These are phyloP conservation scores for Chloropsis cyanopogon DNA, from an alignment of 2,113 vertebrate species.

Conservation along the genomic window DNA sequence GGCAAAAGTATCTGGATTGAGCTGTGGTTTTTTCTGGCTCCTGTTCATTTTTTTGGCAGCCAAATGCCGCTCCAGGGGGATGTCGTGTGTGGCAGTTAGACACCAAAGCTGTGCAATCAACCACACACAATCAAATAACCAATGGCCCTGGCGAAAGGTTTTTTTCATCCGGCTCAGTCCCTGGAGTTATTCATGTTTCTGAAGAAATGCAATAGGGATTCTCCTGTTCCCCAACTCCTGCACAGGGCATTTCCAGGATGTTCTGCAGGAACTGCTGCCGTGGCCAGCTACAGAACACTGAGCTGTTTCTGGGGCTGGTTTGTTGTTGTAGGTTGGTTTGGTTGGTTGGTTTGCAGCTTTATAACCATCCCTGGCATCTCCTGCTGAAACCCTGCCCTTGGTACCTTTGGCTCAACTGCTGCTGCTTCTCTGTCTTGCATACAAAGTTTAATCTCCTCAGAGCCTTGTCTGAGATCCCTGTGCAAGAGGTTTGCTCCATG, in stretches of 20 bases:
- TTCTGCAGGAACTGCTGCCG: not conserved
- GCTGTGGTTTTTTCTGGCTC: not conserved
- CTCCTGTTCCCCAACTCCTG: rapidly evolving
- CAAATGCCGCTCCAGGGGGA: not conserved
- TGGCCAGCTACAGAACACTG: rapidly evolving
- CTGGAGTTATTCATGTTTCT: not conserved
- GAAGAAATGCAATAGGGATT: not conserved
- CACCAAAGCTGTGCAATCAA: not conserved
- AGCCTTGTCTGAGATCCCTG: not conserved
- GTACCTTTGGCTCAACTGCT: not conserved
- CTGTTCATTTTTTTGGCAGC: not conserved
- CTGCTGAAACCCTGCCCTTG: not conserved
- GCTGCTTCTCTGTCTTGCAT: not conserved
- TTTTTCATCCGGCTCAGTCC: not conserved
- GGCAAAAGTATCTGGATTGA: not conserved
- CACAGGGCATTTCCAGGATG: not conserved
- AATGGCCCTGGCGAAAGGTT: not conserved
- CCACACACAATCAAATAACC: not conserved
- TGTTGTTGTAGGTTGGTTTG: not conserved
- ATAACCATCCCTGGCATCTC: not conserved
- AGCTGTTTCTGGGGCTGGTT: not conserved
- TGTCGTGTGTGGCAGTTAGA: not conserved
- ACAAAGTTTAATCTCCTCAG: not conserved
- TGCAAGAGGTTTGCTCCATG: not conserved
- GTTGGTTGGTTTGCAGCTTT: not conserved